phyloP scores from a whole-genome alignment of 1,140 invertebrate genomes.

The Platyscapa corneri region DNA sequence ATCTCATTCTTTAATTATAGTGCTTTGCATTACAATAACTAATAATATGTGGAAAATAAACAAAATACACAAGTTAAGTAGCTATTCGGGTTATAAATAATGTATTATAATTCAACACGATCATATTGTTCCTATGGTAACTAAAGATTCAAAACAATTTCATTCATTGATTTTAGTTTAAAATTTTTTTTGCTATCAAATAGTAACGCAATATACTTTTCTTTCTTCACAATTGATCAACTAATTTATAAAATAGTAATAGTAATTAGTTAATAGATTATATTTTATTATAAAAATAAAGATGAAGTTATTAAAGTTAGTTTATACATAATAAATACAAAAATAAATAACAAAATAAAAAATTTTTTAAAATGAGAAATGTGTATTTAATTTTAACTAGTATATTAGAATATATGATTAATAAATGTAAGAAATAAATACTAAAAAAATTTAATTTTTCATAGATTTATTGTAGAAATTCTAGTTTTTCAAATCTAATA shows the following conservation, averaged over 20 bases:
- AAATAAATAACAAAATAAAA: too few relatives aligned
- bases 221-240: neutral
- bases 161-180: neutral
- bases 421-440: neutral
- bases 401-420: neutral
- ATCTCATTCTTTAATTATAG: slow-evolving; percentile 78
- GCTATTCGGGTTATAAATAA: neutral
- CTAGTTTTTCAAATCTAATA: slow-evolving; percentile 11
- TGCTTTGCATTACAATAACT: neutral
- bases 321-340: too few relatives aligned
- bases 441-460: slow-evolving; percentile 8
- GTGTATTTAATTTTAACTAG: neutral
- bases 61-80: neutral
- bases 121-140: slow-evolving; percentile 40
- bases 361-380: neutral
- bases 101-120: neutral
- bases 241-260: neutral
- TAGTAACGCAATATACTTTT: neutral
- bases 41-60: neutral
- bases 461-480: slow-evolving; percentile 48
- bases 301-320: too few relatives aligned
- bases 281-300: too few relatives aligned
- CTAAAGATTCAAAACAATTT: slow-evolving; percentile 34
- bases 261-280: too few relatives aligned
- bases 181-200: too few relatives aligned